Conservation (phyloP, 2,888 invertebrate genomes). For the Cloeon dipterum region DNA sequence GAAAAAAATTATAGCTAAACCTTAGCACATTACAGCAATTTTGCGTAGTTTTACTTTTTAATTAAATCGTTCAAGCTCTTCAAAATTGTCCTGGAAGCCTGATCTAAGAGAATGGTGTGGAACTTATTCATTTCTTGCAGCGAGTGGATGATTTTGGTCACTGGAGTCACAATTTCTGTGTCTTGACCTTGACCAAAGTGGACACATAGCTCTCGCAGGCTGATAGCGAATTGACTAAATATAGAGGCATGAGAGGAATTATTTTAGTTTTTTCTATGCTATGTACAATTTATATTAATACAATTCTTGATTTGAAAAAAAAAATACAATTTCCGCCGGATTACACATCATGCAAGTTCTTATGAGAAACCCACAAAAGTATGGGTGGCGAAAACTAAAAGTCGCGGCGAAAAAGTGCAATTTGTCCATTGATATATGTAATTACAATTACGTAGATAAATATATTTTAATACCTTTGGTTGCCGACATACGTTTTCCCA, state of each 20-base stretch:
- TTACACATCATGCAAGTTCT: no score
- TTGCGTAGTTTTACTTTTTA: slow-evolving; percentile 42
- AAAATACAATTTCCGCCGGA: no score
- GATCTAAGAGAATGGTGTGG: slow-evolving; percentile 73
- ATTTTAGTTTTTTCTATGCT: slow-evolving; percentile 5
- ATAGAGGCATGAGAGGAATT: slow-evolving; percentile 8
- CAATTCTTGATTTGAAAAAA: slow-evolving; percentile 3
- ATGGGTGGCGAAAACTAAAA: slow-evolving; percentile 5
- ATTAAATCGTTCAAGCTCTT: slow-evolving; percentile 78
- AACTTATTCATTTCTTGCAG: slow-evolving; percentile 86
- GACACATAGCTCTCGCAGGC: slow-evolving; percentile 70
- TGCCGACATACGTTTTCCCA: slow-evolving; percentile 76
- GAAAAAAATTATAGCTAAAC: not conserved
- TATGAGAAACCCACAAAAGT: no score
- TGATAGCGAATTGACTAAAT: slow-evolving; percentile 56
- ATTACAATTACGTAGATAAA: slow-evolving; percentile 4
- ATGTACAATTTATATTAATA: slow-evolving; percentile 1
- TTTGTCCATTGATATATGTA: slow-evolving; percentile 4
- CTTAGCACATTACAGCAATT: not conserved
- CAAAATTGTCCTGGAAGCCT: slow-evolving; percentile 71
- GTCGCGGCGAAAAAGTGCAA: slow-evolving; percentile 5
- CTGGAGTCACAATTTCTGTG: slow-evolving; percentile 50
- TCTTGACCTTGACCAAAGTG: slow-evolving; percentile 77
- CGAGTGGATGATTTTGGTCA: slow-evolving; percentile 53
- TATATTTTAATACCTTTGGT: slow-evolving; percentile 74